These are phyloP conservation scores for Anarrhichthys ocellatus DNA, from an alignment of 2,113 vertebrate genomes.

Conservation along the genomic window DNA sequence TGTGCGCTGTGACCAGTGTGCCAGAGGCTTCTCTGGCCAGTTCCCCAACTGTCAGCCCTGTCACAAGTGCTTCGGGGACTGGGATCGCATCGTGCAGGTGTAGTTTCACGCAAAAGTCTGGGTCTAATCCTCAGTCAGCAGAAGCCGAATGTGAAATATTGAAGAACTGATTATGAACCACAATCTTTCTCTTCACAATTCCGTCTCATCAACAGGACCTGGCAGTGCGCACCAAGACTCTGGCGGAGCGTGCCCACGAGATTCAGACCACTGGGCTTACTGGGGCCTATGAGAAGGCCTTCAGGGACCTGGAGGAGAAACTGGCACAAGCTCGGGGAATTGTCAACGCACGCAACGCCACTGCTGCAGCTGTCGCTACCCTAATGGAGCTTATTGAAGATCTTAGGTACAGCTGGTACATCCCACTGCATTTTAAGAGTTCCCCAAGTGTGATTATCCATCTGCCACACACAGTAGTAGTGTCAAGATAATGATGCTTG, in stretches of 20 bases:
- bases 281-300: constrained; percentile 87
- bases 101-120: not conserved
- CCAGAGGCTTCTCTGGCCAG: constrained; percentile 91
- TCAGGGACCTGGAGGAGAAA: constrained; percentile 88
- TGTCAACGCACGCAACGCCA: constrained; percentile 89
- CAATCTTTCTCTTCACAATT: not conserved
- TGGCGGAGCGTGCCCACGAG: constrained; percentile 85
- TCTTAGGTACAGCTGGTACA: constrained; percentile 85
- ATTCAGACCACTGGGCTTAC: constrained; percentile 90
- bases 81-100: constrained; percentile 94
- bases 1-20: constrained; percentile 96
- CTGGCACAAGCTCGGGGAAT: constrained; percentile 86
- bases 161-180: not conserved
- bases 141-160: not conserved
- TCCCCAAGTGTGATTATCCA: not conserved
- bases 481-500: not conserved
- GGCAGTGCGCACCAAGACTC: constrained; percentile 83
- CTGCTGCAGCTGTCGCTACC: constrained; percentile 79
- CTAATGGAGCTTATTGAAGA: constrained; percentile 89
- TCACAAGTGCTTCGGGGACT: constrained; percentile 96
- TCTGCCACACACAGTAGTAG: not conserved
- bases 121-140: not conserved
- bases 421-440: not conserved
- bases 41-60: constrained; percentile 95
- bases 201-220: constrained; percentile 83